These are phyloP conservation scores for Eupithecia subfuscata DNA, from an alignment of 2,888 invertebrate species.

Conservation along the genomic window DNA sequence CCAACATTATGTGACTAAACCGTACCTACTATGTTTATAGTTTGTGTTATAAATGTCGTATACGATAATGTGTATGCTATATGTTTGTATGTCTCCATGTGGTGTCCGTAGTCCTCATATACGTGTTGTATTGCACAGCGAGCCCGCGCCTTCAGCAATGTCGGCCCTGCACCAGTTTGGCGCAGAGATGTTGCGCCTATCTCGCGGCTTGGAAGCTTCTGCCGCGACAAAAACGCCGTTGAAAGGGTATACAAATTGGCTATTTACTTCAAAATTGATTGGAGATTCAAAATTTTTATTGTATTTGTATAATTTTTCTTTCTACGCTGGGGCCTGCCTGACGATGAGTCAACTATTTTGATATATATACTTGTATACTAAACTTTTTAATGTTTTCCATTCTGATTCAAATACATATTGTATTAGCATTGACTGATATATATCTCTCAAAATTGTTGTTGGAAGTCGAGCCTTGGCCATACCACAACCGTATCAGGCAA, in stretches of 20 bases:
- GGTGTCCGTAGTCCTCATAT: conserved; percentile 68
- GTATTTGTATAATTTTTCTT: background rate
- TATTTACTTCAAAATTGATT: conserved; percentile 53
- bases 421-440: background rate
- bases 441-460: background rate
- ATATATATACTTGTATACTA: background rate
- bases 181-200: conserved; percentile 93
- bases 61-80: background rate
- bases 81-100: conserved; percentile 45
- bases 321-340: background rate
- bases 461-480: background rate
- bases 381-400: background rate
- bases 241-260: conserved; percentile 79
- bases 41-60: background rate
- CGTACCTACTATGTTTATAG: background rate
- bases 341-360: background rate
- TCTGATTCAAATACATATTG: background rate
- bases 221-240: conserved; percentile 77
- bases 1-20: background rate
- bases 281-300: conserved; percentile 28
- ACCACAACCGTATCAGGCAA: background rate
- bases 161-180: conserved; percentile 94
- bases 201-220: conserved; percentile 91
- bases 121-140: conserved; percentile 84
- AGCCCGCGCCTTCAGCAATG: conserved; percentile 92